phyloP scores from a whole-genome alignment of 2,797 vertebrate genomes.

The Chloroceryle amazona region DNA sequence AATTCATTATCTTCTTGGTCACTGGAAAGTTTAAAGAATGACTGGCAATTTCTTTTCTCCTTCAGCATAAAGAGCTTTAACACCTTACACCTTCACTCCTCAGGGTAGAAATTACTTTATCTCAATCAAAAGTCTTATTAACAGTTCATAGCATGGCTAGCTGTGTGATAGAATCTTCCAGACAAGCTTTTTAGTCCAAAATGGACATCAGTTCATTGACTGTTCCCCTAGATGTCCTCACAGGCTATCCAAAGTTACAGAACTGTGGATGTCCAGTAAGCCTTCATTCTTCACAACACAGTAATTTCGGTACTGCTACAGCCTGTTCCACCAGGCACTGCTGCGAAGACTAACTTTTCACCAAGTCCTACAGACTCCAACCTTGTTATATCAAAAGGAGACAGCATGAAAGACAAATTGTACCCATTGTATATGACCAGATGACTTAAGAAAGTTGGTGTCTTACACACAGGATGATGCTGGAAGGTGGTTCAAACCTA shows the following conservation, averaged over 20 bases:
- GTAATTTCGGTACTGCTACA: not conserved
- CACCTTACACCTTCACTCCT: not conserved
- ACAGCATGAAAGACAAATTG: not conserved
- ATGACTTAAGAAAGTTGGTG: not conserved
- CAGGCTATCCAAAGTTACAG: conserved; percentile 6
- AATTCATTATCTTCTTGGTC: not conserved
- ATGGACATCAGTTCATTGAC: not conserved
- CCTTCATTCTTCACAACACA: not conserved
- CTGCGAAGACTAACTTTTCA: not conserved
- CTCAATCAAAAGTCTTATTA: not conserved
- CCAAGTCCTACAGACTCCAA: not conserved
- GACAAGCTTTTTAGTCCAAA: not conserved
- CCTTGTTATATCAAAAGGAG: not conserved
- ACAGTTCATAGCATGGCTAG: not conserved
- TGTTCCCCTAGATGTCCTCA: conserved; percentile 64
- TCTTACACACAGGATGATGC: not conserved
- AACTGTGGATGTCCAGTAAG: not conserved
- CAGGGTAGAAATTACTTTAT: not conserved
- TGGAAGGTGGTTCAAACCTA: not conserved
- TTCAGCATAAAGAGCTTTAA: not conserved
- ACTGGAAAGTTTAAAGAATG: not conserved
- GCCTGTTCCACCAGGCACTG: not conserved
- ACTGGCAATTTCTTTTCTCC: not conserved
- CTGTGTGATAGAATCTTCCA: not conserved
- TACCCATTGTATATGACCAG: not conserved